Evolutionary conservation across 2,888 invertebrate genomes (phyloP).

Genomic region (Drosophila diplacantha): DNA sequence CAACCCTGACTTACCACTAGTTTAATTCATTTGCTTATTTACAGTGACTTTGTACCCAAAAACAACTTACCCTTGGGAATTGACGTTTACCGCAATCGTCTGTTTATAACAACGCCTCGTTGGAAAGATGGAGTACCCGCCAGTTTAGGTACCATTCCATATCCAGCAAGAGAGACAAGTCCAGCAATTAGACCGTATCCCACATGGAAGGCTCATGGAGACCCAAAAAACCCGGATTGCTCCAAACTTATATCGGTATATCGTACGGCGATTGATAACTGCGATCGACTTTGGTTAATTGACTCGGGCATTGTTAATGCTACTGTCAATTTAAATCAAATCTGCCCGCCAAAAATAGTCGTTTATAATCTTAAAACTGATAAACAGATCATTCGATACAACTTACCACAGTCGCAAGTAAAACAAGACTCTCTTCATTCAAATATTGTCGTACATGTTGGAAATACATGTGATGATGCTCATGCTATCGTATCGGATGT

Average conservation of each 20-base stretch:
- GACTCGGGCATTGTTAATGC: slow-evolving; percentile 88
- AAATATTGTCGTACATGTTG: slow-evolving; percentile 80
- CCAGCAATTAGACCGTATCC: slow-evolving; percentile 87
- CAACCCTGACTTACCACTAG: neutral
- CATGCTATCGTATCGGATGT: slow-evolving; percentile 83
- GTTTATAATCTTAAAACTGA: slow-evolving; percentile 86
- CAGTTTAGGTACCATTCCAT: slow-evolving; percentile 84
- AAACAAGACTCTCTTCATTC: slow-evolving; percentile 82
- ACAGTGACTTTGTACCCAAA: slow-evolving; percentile 82
- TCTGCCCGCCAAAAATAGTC: slow-evolving; percentile 86
- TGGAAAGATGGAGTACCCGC: slow-evolving; percentile 88
- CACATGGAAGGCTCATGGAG: slow-evolving; percentile 80
- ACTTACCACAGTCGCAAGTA: slow-evolving; percentile 82
- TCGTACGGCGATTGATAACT: slow-evolving; percentile 85
- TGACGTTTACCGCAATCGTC: slow-evolving; percentile 83
- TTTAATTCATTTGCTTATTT: neutral
- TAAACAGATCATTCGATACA: slow-evolving; percentile 81
- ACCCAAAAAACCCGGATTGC: slow-evolving; percentile 79
- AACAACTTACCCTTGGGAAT: slow-evolving; percentile 87
- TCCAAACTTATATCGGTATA: slow-evolving; percentile 87
- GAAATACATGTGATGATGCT: slow-evolving; percentile 79
- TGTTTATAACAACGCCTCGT: slow-evolving; percentile 87
- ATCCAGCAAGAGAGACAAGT: slow-evolving; percentile 80
- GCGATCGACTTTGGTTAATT: slow-evolving; percentile 87
- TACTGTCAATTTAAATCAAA: slow-evolving; percentile 82